Conservation (phyloP, 2,797 vertebrate genomes). For the Alectoris magna region DNA sequence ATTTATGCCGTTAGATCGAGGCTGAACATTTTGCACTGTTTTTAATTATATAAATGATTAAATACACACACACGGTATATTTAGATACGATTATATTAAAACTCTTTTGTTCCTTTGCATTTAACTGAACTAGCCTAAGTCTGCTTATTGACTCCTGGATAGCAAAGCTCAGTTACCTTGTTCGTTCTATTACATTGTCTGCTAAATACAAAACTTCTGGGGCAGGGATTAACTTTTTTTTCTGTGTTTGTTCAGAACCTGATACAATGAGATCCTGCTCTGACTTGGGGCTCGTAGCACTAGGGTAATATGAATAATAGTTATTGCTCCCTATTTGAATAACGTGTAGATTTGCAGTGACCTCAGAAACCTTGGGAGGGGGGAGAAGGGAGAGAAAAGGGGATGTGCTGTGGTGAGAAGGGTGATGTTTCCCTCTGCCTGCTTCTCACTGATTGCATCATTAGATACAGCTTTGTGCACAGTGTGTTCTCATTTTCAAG, state of each 20-base stretch:
- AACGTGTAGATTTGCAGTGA: constrained; percentile 58
- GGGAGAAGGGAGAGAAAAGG: constrained; percentile 9
- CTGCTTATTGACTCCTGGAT: constrained; percentile 33
- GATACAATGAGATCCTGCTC: constrained; percentile 72
- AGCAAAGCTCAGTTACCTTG: constrained; percentile 40
- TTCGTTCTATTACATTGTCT: constrained; percentile 55
- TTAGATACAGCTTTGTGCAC: background rate
- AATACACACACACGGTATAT: background rate
- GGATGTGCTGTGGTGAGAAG: background rate
- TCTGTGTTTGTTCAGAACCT: constrained; percentile 76
- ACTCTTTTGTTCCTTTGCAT: constrained; percentile 29
- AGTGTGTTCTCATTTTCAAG: constrained; percentile 36
- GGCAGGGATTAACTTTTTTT: constrained; percentile 69
- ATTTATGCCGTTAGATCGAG: background rate
- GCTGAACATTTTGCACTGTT: background rate
- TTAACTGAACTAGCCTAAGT: constrained; percentile 13
- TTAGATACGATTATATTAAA: background rate
- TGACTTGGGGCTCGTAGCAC: constrained; percentile 74
- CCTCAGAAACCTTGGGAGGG: constrained; percentile 3
- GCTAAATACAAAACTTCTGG: constrained; percentile 41
- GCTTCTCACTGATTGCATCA: constrained; percentile 28
- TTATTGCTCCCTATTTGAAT: constrained; percentile 70
- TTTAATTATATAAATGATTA: background rate
- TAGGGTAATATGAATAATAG: constrained; percentile 73
- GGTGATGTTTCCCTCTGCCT: constrained; percentile 25